Evolutionary conservation across 1,140 invertebrate species (phyloP).

Genomic region (Drosophila varians): DNA sequence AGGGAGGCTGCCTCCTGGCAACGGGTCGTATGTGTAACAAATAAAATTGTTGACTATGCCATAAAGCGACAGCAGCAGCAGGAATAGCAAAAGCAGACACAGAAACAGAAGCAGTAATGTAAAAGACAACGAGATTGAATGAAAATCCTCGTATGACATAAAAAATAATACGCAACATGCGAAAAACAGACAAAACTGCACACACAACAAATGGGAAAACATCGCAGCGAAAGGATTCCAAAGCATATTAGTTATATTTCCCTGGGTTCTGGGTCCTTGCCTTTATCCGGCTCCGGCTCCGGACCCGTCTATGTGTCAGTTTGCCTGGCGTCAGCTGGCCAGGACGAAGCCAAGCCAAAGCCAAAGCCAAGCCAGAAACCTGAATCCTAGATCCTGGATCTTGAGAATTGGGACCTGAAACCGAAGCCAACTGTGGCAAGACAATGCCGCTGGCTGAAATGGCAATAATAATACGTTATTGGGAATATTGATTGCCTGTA

Average conservation of each 20-base stretch:
- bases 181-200: conserved; percentile 44
- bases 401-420: conserved; percentile 21
- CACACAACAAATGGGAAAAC: conserved; percentile 46
- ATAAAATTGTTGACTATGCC: conserved; percentile 69
- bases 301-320: conserved; percentile 38
- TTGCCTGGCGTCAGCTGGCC: conserved; percentile 47
- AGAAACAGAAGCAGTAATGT: conserved; percentile 27
- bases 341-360: conserved; percentile 24
- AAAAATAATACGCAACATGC: conserved; percentile 65
- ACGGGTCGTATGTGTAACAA: conserved; percentile 57
- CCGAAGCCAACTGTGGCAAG: conserved; percentile 24
- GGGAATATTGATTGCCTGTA: conserved; percentile 67
- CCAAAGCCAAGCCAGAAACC: conserved; percentile 9
- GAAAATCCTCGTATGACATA: conserved; percentile 64
- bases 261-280: no score
- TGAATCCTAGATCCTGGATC: conserved; percentile 1
- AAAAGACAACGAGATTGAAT: conserved; percentile 68
- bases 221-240: conserved; percentile 58
- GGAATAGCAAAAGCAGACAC: conserved; percentile 10
- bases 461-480: conserved; percentile 73
- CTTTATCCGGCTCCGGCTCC: not conserved
- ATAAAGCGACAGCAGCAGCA: conserved; percentile 43
- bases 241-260: conserved; percentile 67
- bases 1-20: conserved; percentile 33
- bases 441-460: conserved; percentile 36